Evolutionary conservation across 1,140 invertebrate species (phyloP).

Genomic region (Cepaea nemoralis): DNA sequence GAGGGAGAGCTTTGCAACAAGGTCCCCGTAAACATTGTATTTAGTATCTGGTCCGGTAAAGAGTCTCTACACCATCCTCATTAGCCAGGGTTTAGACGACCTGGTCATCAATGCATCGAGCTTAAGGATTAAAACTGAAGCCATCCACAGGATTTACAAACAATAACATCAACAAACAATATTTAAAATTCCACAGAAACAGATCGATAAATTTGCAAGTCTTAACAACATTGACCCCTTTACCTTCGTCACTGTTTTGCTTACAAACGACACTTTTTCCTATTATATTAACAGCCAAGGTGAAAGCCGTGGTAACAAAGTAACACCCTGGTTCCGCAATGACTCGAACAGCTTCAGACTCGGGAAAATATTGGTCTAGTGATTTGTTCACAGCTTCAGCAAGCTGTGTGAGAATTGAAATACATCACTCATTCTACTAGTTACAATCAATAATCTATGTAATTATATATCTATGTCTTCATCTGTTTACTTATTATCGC

Average conservation of each 20-base stretch:
- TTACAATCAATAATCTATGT: too few species aligned
- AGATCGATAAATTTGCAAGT: not conserved
- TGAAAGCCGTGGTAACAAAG: slow-evolving; percentile 91
- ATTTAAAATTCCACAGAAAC: not conserved
- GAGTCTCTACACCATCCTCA: too few species aligned
- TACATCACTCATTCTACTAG: too few species aligned
- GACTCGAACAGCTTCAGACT: slow-evolving; percentile 80
- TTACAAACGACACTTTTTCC: slow-evolving; percentile 79
- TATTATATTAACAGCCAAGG: slow-evolving; percentile 88
- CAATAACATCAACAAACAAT: not conserved
- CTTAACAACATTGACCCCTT: not conserved
- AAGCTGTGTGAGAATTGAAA: slow-evolving; percentile 57
- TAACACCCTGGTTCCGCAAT: slow-evolving; percentile 96
- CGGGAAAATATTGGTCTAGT: slow-evolving; percentile 86
- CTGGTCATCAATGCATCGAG: too few species aligned
- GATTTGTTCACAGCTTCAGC: slow-evolving; percentile 72
- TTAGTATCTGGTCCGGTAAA: too few species aligned
- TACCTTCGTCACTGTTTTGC: slow-evolving; percentile 39
- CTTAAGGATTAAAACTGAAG: too few species aligned
- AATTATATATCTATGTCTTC: too few species aligned
- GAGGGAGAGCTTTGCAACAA: too few species aligned
- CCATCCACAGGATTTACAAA: not conserved
- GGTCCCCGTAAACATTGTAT: too few species aligned
- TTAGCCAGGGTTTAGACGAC: too few species aligned
- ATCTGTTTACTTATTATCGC: too few species aligned